A percentile compares a stretch with the other conserved stretches of the same genome.
These are phyloP conservation scores for Caenorhabditis wallacei DNA, from an alignment of 2,888 invertebrate species.

Conservation along the genomic window DNA sequence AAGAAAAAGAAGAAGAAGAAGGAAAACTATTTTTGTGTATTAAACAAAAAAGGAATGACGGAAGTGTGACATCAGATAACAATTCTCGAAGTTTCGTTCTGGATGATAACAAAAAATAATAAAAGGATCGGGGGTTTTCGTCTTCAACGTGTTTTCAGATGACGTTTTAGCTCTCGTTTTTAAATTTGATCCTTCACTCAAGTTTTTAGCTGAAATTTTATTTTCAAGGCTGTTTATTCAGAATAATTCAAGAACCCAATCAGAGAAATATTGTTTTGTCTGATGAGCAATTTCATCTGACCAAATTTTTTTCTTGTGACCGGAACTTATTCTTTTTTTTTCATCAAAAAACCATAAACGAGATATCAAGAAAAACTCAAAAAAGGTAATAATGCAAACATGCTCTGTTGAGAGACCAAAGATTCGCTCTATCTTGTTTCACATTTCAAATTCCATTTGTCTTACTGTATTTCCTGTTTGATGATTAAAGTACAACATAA, in stretches of 20 bases:
- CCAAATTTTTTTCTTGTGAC: too few relatives aligned
- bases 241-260: too few relatives aligned
- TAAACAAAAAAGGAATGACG: conserved; percentile 13
- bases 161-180: not conserved
- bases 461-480: not conserved
- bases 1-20: too few relatives aligned
- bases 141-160: not conserved
- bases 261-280: too few relatives aligned
- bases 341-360: too few relatives aligned
- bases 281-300: not conserved
- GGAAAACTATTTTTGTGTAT: conserved; percentile 20
- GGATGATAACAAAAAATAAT: conserved; percentile 7
- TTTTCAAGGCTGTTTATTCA: too few relatives aligned
- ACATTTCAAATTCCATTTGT: not conserved
- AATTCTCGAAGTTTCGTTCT: conserved; percentile 21
- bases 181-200: too few relatives aligned
- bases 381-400: not conserved
- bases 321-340: too few relatives aligned
- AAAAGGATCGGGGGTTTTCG: not conserved
- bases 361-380: not conserved
- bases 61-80: conserved; percentile 22
- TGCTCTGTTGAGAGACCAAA: too few relatives aligned
- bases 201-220: too few relatives aligned
- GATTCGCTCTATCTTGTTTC: too few relatives aligned
- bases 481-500: not conserved